A percentile compares a stretch with the other conserved stretches of the same genome.
Conservation (phyloP, 2,888 invertebrate species). For the Zaprionus bogoriensis region DNA sequence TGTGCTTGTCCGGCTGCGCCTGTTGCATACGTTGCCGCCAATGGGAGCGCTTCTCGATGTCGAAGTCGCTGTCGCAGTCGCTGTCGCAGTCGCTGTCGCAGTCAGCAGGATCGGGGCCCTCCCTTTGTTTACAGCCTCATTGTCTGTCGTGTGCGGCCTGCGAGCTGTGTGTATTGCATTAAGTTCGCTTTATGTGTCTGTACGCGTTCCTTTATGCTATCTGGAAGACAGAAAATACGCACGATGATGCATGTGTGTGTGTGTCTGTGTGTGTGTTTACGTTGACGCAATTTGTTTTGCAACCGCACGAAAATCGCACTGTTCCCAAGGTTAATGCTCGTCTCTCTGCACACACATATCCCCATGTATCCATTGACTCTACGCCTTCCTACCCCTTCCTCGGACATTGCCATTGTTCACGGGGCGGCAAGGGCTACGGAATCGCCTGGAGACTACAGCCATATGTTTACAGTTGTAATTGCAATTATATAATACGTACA, state of each 20-base stretch:
- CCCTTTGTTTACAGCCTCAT: slow-evolving; percentile 58
- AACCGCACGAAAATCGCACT: slow-evolving; percentile 49
- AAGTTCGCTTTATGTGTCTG: slow-evolving; percentile 23
- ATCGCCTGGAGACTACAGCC: slow-evolving; percentile 27
- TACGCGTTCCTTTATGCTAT: slow-evolving; percentile 27
- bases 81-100: slow-evolving; percentile 10
- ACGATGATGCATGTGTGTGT: slow-evolving; percentile 15
- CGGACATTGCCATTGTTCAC: slow-evolving; percentile 23
- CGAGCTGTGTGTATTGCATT: slow-evolving; percentile 39
- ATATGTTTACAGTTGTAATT: slow-evolving; percentile 44
- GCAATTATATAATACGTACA: slow-evolving; percentile 64
- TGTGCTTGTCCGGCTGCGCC: slow-evolving; percentile 29
- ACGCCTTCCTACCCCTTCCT: slow-evolving; percentile 7
- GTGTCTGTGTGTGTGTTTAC: slow-evolving; percentile 16
- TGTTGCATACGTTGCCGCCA: slow-evolving; percentile 55
- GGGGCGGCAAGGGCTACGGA: slow-evolving; percentile 7
- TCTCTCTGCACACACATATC: slow-evolving; percentile 5
- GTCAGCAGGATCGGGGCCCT: slow-evolving; percentile 12
- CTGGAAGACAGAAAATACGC: slow-evolving; percentile 46
- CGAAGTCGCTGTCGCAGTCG: slow-evolving; percentile 13
- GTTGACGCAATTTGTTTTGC: slow-evolving; percentile 31
- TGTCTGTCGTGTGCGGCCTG: slow-evolving; percentile 23
- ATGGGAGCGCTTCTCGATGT: slow-evolving; percentile 8
- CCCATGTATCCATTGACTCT: slow-evolving; percentile 17
- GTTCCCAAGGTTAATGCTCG: slow-evolving; percentile 39